Base-by-base conservation (phyloP, 23 tunicate species). In the Ascidia mentula region DNA sequence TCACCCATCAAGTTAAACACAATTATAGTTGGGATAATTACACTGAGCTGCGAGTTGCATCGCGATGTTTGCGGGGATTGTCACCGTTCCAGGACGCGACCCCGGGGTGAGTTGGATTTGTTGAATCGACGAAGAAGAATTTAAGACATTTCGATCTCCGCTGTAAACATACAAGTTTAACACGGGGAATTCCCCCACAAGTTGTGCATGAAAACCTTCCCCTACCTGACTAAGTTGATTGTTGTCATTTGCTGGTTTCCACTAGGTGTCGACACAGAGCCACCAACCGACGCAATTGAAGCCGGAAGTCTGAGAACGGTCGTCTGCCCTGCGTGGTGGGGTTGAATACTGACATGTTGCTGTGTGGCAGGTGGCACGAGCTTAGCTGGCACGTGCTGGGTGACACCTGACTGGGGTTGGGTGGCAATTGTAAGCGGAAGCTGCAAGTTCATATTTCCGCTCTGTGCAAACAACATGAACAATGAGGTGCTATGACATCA, bases 21-120 rank as follows among this genome's bases (percentile, higher is more conserved):
- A n/a, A n/a, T n/a, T n/a, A n/a, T n/a, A n/a, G 15, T 37, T 30
- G 13, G 46, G 31, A 2, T 31, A 40, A 75, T 76, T 40, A 83
- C 87, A 75, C 31, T 83, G 87, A 61, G 83, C 89, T 4, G 97
- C 82, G 24, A 91, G 71, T 81, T 91, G 97, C 87, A 85, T 81
- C 26, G 97, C 90, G 46, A 91, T 26, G 32, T 72, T 81, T 24
- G 97, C 79, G 5, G 90, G 87, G 0, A 90, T 78, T 17, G 84
- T 84, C 12, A 90, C 84, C 1, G 80, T 39, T 7, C 81, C 82
- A 3, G 77, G 76, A 12, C 89, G 31, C 3, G 89, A 69, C 0
- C 83, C 72, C 13, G 89, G 59, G 22, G 77, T n/a, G 24, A 82
- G 86, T 38, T 81, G 85, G 45, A 79, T 79, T 59, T 71, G 77